Evolutionary conservation across 2,797 vertebrate species (phyloP).

Genomic region (Prionace glauca): DNA sequence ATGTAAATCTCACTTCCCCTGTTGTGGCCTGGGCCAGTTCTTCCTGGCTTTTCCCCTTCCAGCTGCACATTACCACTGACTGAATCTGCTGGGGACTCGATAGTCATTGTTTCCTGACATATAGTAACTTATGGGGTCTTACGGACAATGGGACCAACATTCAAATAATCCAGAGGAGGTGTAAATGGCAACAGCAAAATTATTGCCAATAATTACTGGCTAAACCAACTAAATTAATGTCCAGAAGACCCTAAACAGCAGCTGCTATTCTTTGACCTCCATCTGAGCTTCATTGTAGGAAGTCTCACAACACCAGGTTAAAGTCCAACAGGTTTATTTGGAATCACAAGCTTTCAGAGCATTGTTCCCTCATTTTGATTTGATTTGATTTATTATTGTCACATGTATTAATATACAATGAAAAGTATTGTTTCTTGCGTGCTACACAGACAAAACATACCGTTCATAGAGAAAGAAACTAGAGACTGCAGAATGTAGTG

Average conservation of each 20-base stretch:
- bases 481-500: too few species aligned
- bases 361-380: too few species aligned
- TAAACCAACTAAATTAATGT: neutral
- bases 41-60: neutral
- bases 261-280: neutral
- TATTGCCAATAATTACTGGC: neutral
- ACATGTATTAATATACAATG: too few species aligned
- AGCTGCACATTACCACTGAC: neutral
- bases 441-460: too few species aligned
- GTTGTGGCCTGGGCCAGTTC: neutral
- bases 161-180: neutral
- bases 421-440: too few species aligned
- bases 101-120: neutral
- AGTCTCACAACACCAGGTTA: too few species aligned
- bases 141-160: neutral
- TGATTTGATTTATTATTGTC: too few species aligned
- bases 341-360: too few species aligned
- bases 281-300: neutral
- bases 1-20: conserved; percentile 6
- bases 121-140: too few species aligned
- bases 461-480: too few species aligned
- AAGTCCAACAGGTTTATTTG: too few species aligned
- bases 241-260: neutral
- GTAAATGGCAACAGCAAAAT: neutral
- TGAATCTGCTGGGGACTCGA: neutral